Base-by-base conservation (phyloP, 92 coral and sea anemone species). In the Anthopleura xanthogrammica region DNA sequence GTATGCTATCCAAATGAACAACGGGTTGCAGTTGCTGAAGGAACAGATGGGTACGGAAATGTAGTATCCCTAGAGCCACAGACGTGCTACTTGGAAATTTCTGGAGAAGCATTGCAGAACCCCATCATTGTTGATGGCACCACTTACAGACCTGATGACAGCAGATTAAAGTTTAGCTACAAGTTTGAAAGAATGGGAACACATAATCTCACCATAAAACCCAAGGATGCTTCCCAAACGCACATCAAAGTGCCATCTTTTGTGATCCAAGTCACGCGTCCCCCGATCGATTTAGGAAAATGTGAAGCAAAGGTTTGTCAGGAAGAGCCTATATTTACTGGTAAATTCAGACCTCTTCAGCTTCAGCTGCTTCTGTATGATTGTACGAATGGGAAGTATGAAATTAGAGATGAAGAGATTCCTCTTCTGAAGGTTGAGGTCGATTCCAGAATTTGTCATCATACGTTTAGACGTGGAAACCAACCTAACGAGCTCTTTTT, bases 141-240 rank as follows among this genome's bases (percentile, higher is more conserved):
- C 10, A 29, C 14, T 1, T 60, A n/a, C 36, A 64, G 19, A 64
- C 40, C 24, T 24, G 42, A 68, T n/a, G 40, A 9, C 42, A 22
- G 29, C 16, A 29, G 4, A 68, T 29, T 22, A 9, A 29, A 68
- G 42, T 68, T 29, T 24, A 29, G 42, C 41, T 80, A 41, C 43
- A 60, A 56, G 19, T 64, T 80, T 66, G 75, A 80, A 10, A 60
- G 20, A 12, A 64, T 58, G 62, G 76, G 52, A 80, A 80, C 23
- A 3, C 62, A 60, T 41, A 23, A 43, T 4, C 50, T 80, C 52
- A 41, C 19, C 13, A 43, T 80, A 60, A 80, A 39, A 43, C 60
- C 55, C 74, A 60, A 24, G 41, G 24, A 11, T 39, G n/a, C 19
- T 46, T 40, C n/a, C 17, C 50, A 64, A 64, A 60, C 24, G 2